phyloP scores from a whole-genome alignment of 2,888 invertebrate genomes.

The Panorpa germanica region DNA sequence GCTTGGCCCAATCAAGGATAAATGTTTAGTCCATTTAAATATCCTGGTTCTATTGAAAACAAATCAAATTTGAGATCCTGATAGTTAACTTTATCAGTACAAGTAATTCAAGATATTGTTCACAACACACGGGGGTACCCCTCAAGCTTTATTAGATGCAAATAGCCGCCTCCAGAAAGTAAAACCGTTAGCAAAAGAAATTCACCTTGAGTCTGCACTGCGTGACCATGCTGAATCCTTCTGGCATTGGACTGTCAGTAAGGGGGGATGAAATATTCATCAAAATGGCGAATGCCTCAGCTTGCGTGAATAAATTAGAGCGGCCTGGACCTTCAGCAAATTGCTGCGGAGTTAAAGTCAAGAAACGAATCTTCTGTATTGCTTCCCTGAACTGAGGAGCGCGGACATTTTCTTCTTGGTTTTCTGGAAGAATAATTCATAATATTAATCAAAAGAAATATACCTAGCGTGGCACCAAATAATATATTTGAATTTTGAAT shows the following conservation, averaged over 20 bases:
- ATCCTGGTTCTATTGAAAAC: too few relatives aligned
- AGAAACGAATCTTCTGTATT: conserved; percentile 58
- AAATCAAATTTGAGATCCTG: too few relatives aligned
- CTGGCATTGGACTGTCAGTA: conserved; percentile 51
- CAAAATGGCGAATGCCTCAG: conserved; percentile 61
- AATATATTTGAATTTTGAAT: too few relatives aligned
- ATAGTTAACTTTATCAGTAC: too few relatives aligned
- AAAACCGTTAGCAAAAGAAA: too few relatives aligned
- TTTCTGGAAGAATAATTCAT: too few relatives aligned
- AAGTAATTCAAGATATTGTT: neutral
- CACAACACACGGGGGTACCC: neutral
- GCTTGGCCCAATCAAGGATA: too few relatives aligned
- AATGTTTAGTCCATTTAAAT: too few relatives aligned
- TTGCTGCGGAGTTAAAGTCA: conserved; percentile 60
- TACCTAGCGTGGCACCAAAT: too few relatives aligned
- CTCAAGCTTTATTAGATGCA: too few relatives aligned
- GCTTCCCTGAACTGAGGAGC: conserved; percentile 35
- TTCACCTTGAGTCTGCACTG: conserved; percentile 27
- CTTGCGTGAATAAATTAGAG: conserved; percentile 50
- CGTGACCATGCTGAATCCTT: conserved; percentile 43
- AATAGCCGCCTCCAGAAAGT: too few relatives aligned
- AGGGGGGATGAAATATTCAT: conserved; percentile 63
- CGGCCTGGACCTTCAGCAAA: conserved; percentile 69
- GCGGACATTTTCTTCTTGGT: conserved; percentile 5
- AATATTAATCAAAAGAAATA: too few relatives aligned